Conservation (phyloP, 2,113 vertebrate genomes). For the Herpetotheres cachinnans region DNA sequence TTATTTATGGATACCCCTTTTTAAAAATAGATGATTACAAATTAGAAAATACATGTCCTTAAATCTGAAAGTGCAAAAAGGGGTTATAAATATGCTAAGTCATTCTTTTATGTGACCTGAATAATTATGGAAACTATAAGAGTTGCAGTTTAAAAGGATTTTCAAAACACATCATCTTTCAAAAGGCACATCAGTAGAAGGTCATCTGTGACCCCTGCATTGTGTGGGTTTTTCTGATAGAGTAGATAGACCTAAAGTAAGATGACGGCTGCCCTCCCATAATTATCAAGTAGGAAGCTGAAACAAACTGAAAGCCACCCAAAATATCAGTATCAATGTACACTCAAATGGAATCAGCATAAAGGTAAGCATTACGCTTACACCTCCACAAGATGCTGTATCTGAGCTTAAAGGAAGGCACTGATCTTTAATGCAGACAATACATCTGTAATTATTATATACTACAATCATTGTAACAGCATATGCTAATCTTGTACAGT, state of each 20-base stretch:
- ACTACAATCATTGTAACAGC: neutral
- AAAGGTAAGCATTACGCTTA: neutral
- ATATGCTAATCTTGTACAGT: neutral
- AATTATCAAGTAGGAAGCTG: constrained; percentile 17
- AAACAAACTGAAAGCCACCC: constrained; percentile 22
- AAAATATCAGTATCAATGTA: constrained; percentile 26
- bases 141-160: constrained; percentile 41
- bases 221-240: neutral
- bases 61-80: constrained; percentile 35
- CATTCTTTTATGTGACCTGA: constrained; percentile 65
- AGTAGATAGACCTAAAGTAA: neutral
- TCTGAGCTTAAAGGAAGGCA: neutral
- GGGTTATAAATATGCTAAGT: constrained; percentile 64
- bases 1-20: constrained; percentile 37
- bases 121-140: constrained; percentile 38
- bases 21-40: constrained; percentile 49
- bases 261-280: constrained; percentile 12
- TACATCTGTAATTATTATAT: constrained; percentile 5
- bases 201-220: constrained; percentile 33
- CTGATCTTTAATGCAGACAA: constrained; percentile 26
- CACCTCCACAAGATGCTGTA: neutral
- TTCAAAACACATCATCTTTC: constrained; percentile 47
- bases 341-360: neutral
- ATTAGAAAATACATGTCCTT: constrained; percentile 46
- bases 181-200: constrained; percentile 44